Base-by-base conservation (phyloP, 2,797 vertebrate genomes). In the Tadarida brasiliensis region DNA sequence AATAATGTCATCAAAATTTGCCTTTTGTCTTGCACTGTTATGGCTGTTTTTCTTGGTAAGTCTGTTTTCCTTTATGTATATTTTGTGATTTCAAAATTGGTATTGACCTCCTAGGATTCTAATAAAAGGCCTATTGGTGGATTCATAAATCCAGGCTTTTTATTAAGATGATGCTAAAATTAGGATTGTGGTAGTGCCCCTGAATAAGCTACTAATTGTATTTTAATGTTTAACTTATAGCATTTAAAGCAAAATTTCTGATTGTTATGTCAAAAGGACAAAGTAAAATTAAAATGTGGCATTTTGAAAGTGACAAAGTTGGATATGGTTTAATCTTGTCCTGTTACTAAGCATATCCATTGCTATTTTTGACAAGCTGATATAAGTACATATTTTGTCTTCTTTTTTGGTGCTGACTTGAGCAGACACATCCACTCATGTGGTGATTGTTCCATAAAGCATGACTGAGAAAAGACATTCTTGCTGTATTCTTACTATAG, bases 31-130 rank as follows among this genome's bases (percentile, higher is more conserved):
- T 90, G 67, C 39, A 73, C 78, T 95, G 81, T 71, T 95, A 82
- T 74, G 74, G 59, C 76, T 95, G 3, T 67, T 85, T 28, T 96
- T 90, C 85, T 96, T 87, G 98, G 98, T 99, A 98, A 99, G 98
- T 98, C 90, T 96, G 94, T 97, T 94, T 97, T 90, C 70, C 44
- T 92, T 96, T 0, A 6, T 94, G 39, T 44, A 15, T 11, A 74
- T 80, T 88, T 87, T 94, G 74, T 90, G 77, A 92, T 96, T 94
- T 95, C 51, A 91, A 90, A 49, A 86, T 87, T 92, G 22, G 83
- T 71, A 57, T n/a, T 96, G 67, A 59, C 59, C 65, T 87, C 51
- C n/a, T 91, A 44, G 56, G 68, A 86, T 95, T 82, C 30, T 80
- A 83, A 89, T 90, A 35, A 96, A 92, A 85, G 89, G 44, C 20